Evolutionary conservation across 2,113 vertebrate species (phyloP).

Genomic region (Phaethornis superciliosus): DNA sequence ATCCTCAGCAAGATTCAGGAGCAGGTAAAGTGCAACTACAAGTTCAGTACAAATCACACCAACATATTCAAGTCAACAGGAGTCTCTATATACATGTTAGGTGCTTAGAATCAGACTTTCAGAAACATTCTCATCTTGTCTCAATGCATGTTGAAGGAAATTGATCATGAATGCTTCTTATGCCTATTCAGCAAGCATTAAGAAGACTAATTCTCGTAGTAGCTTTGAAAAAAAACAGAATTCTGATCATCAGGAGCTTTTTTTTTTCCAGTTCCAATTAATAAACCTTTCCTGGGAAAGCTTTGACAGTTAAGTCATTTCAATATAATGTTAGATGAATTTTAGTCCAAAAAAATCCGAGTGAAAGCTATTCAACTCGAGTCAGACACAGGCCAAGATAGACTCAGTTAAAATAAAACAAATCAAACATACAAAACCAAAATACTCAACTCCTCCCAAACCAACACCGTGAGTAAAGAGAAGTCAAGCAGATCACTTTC

Average conservation of each 20-base stretch:
- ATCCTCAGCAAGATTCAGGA: conserved; percentile 93
- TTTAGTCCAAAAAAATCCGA: not conserved
- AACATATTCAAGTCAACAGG: not conserved
- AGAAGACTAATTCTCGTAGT: not conserved
- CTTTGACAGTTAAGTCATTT: not conserved
- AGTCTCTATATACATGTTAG: not conserved
- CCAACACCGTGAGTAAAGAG: not conserved
- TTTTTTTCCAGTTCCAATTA: not conserved
- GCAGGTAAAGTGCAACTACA: conserved; percentile 88
- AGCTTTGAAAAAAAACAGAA: not conserved
- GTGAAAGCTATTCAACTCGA: not conserved
- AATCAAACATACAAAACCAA: not conserved
- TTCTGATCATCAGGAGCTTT: not conserved
- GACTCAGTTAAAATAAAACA: not conserved
- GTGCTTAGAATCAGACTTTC: not conserved
- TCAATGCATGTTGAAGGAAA: not conserved
- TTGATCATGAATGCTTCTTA: not conserved
- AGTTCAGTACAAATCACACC: not conserved
- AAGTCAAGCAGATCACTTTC: not conserved
- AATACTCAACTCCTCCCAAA: not conserved
- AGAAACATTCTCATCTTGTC: not conserved
- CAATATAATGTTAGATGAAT: not conserved
- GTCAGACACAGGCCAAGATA: not conserved
- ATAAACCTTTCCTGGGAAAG: not conserved
- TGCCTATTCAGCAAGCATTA: not conserved